Evolutionary conservation across 2,113 vertebrate species (phyloP), one percentile per base, ranked within the genome.

Genomic region (Callaeas wilsoni): DNA sequence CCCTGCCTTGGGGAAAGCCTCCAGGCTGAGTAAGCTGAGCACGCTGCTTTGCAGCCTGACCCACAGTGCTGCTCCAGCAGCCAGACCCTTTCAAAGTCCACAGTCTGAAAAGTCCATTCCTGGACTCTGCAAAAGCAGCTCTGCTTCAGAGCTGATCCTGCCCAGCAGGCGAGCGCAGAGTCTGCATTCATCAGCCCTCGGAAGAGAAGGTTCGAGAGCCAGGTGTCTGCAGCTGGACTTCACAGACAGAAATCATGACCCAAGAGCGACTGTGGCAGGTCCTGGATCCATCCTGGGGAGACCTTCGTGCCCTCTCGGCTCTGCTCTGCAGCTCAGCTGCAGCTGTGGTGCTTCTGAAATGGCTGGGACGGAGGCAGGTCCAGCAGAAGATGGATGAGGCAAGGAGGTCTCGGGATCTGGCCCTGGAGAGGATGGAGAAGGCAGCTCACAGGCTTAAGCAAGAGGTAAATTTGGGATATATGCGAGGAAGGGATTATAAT

Each of bases 371-470:
- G 32, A 95, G 77, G 60, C 22, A 65, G 29, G 78, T 93, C 56
- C 83, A 89, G 80, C 87, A 93, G 91, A 96, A 89, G 87, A 96
- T 96, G 81, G 75, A 96, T 13, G 95, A 94, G 64, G 93, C 69
- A 1, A 85, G 84, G 20, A 87, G 37, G 27, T 37, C 49, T 41
- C 27, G 29, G 35, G 71, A 90, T 26, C n/a, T 88, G 49, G 85
- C 93, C 30, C 49, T 97, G 81, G 69, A 94, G 4, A 75, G 25
- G 23, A 97, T 95, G 97, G 94, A 97, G 69, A 96, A 93, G 37
- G 89, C 81, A 56, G 63, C 71, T 74, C 6, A 0, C 33, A 86
- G 42, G 41, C 90, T 96, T 50, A 97, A 97, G 53, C 65, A 95
- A 86, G 76, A 96, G 95, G 97, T 97, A 79, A 55, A 49, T 26